Conservation (phyloP, 2,113 vertebrate species). For the Cisticola juncidis region DNA sequence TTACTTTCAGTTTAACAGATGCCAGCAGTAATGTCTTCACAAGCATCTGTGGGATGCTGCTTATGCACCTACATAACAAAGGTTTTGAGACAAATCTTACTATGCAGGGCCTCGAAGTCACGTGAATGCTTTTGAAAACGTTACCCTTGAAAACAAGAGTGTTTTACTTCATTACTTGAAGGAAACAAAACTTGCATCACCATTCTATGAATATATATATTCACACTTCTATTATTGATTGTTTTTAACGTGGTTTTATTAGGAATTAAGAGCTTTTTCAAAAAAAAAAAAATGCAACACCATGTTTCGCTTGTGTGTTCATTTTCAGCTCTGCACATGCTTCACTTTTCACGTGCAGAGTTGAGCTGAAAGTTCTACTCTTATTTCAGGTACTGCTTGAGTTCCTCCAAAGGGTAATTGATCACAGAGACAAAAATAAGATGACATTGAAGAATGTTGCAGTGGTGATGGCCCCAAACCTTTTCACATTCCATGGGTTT, state of each 20-base stretch:
- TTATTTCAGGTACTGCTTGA: constrained; percentile 87
- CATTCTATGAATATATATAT: background rate
- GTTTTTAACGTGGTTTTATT: background rate
- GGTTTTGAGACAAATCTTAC: background rate
- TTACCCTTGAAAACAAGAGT: background rate
- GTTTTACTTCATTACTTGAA: background rate
- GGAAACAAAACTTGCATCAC: background rate
- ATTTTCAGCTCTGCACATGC: background rate
- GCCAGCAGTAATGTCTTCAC: background rate
- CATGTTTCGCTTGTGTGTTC: background rate
- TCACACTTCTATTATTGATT: background rate
- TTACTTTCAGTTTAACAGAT: background rate
- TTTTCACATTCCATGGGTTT: constrained; percentile 89
- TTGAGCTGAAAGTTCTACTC: constrained; percentile 24
- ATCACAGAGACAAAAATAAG: constrained; percentile 89
- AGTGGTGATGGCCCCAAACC: constrained; percentile 97
- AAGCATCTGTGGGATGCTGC: background rate
- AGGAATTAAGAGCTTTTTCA: background rate
- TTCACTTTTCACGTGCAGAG: background rate
- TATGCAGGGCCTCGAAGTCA: background rate
- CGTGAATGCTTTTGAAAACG: background rate
- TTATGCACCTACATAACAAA: background rate
- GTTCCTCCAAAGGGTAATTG: constrained; percentile 92
- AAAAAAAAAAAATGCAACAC: background rate
- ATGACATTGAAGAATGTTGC: constrained; percentile 96